Percentiles rank a stretch among this genome's conserved stretches.
These are phyloP conservation scores for Chrysolophus pictus DNA, from an alignment of 2,797 vertebrate genomes.

Conservation along the genomic window DNA sequence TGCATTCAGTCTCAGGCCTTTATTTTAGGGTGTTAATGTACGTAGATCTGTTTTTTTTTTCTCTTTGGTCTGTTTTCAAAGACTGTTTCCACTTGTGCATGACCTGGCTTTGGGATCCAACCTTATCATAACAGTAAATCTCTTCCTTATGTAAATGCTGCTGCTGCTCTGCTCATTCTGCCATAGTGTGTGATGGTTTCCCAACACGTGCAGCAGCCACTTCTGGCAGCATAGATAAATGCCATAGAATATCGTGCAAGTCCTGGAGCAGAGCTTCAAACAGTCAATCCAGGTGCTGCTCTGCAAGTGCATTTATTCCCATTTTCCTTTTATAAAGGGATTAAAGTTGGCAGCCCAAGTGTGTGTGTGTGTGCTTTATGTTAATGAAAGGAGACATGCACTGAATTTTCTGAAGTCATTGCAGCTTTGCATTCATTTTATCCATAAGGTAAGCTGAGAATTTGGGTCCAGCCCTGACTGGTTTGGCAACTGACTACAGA, in stretches of 20 bases:
- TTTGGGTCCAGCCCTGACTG: slow-evolving; percentile 12
- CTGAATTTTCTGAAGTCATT: slow-evolving; percentile 41
- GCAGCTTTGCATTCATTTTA: slow-evolving; percentile 15
- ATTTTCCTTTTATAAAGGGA: slow-evolving; percentile 59
- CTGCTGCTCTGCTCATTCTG: slow-evolving; percentile 22
- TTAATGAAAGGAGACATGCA: slow-evolving; percentile 5
- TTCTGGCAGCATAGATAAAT: slow-evolving; percentile 1
- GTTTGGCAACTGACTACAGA: slow-evolving; percentile 16
- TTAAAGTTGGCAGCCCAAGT: slow-evolving; percentile 1
- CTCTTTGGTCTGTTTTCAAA: slow-evolving; percentile 16
- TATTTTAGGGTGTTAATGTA: slow-evolving; percentile 26
- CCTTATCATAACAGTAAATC: slow-evolving; percentile 33
- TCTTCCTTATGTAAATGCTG: slow-evolving; percentile 27
- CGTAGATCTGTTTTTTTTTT: slow-evolving; percentile 41
- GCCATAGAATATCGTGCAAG: neutral
- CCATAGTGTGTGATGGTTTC: neutral
- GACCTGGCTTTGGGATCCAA: slow-evolving; percentile 16
- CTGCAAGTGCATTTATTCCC: slow-evolving; percentile 32
- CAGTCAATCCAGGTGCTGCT: neutral
- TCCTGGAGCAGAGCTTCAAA: neutral
- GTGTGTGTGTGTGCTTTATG: neutral
- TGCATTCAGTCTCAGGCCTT: slow-evolving; percentile 13
- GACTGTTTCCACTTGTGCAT: slow-evolving; percentile 19
- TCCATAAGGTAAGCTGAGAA: neutral
- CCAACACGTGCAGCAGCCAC: neutral